phyloP scores from a whole-genome alignment of 53 echinoderm and acorn worm genomes.

The Patiria pectinifera region DNA sequence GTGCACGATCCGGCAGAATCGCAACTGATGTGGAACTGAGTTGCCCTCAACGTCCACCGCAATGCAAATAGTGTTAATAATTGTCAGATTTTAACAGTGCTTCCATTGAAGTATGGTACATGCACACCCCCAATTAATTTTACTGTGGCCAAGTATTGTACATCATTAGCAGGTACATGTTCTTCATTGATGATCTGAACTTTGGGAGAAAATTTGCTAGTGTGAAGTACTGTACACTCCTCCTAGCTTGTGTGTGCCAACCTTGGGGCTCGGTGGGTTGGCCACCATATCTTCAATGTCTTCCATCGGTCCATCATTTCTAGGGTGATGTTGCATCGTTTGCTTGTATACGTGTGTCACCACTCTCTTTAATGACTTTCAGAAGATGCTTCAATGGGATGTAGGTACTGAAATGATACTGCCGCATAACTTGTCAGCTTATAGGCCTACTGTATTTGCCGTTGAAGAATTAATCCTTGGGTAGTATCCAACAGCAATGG shows the following conservation, averaged over 20 bases:
- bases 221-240: slow-evolving; percentile 72
- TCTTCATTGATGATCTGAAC: slow-evolving; percentile 59
- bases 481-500: slow-evolving; percentile 63
- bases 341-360: slow-evolving; percentile 46
- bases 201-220: slow-evolving; percentile 70
- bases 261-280: slow-evolving; percentile 67
- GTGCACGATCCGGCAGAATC: no score
- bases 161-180: slow-evolving; percentile 60
- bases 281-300: slow-evolving; percentile 56
- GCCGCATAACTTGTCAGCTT: slow-evolving; percentile 51
- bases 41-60: no score
- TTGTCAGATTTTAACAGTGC: no score
- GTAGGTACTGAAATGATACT: slow-evolving; percentile 65
- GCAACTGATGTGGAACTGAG: no score
- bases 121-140: no score
- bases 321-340: slow-evolving; percentile 30
- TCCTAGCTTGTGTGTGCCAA: slow-evolving; percentile 69
- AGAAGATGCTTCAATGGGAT: slow-evolving; percentile 55
- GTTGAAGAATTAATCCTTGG: slow-evolving; percentile 40
- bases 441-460: slow-evolving; percentile 60
- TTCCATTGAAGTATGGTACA: no score
- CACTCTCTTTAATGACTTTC: slow-evolving; percentile 63
- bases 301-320: slow-evolving; percentile 41
- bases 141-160: no score
- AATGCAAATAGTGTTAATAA: no score